phyloP scores from a whole-genome alignment of 1,140 invertebrate species.

The Coptotermes formosanus region DNA sequence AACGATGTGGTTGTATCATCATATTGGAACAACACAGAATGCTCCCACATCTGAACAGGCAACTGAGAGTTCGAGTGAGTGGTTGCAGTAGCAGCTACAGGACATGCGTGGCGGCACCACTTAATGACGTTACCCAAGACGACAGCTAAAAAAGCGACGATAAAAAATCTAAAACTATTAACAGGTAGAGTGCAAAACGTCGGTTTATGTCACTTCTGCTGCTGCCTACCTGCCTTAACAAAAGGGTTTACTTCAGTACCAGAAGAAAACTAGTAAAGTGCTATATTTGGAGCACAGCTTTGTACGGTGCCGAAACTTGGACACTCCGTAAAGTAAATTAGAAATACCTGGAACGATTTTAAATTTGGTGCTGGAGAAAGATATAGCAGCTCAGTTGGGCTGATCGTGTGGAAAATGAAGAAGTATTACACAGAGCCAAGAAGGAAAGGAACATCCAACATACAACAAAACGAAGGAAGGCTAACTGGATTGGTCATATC shows the following conservation, averaged over 20 bases:
- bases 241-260: background rate
- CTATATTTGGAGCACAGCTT: no score
- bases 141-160: background rate
- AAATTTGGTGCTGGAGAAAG: no score
- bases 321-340: no score
- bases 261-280: background rate
- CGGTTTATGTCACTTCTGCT: background rate
- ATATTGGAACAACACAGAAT: background rate
- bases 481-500: no score
- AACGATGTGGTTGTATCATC: no score
- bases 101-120: background rate
- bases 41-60: background rate
- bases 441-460: no score
- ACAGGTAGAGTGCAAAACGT: background rate
- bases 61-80: background rate
- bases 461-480: no score
- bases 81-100: background rate
- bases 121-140: constrained; percentile 8
- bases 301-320: no score
- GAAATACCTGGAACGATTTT: no score
- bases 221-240: background rate
- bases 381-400: no score
- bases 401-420: no score
- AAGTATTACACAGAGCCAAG: no score
- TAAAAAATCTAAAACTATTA: background rate